Percentiles rank a stretch among this genome's conserved stretches.
Evolutionary conservation across 2,888 invertebrate genomes (phyloP).

Genomic region (Dasypolia templi): DNA sequence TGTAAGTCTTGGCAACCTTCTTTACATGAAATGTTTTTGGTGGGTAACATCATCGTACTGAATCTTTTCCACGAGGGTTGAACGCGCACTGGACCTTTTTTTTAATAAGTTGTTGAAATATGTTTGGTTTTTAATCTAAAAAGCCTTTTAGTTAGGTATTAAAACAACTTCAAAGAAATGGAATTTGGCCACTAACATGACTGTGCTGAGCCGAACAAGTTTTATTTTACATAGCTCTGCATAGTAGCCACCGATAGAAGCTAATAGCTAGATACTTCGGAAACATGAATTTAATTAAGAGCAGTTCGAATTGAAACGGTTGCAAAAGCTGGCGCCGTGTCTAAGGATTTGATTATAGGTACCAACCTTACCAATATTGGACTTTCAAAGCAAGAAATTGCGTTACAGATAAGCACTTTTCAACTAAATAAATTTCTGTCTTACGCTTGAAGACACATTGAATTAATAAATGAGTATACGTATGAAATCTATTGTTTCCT

Average conservation of each 20-base stretch:
- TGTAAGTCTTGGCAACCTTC: too few species aligned
- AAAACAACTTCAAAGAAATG: background rate
- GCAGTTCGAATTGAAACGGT: background rate
- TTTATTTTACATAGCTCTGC: background rate
- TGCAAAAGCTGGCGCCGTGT: background rate
- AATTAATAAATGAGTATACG: background rate
- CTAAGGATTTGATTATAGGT: background rate
- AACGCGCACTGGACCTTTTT: too few species aligned
- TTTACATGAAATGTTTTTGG: too few species aligned
- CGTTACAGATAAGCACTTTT: background rate
- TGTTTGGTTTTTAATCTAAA: too few species aligned
- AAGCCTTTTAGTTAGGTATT: too few species aligned
- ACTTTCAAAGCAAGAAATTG: conserved; percentile 3
- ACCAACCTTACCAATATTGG: background rate
- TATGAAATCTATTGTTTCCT: background rate
- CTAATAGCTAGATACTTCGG: background rate
- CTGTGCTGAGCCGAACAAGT: background rate
- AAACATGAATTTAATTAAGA: conserved; percentile 2
- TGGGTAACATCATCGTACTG: too few species aligned
- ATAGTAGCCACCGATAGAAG: background rate
- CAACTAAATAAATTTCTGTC: background rate
- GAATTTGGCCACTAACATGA: background rate
- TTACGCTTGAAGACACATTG: background rate
- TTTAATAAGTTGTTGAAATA: too few species aligned
- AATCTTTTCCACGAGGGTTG: too few species aligned